These are phyloP conservation scores for Channallabes apus DNA, from an alignment of 2,797 vertebrate species.

Conservation along the genomic window DNA sequence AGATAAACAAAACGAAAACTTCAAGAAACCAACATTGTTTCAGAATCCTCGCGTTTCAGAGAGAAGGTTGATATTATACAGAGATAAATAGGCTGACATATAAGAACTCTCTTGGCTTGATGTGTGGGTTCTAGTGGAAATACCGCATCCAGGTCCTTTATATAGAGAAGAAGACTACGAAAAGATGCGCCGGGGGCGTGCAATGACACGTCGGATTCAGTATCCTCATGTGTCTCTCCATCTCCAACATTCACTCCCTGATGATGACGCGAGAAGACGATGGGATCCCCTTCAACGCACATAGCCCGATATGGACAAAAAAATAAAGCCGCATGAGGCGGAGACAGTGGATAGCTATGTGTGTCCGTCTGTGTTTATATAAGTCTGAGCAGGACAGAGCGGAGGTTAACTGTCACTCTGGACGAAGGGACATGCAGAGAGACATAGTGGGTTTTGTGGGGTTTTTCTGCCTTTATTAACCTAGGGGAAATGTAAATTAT, in stretches of 20 bases:
- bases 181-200: conserved; percentile 48
- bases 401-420: conserved; percentile 3
- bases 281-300: conserved; percentile 60
- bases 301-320: conserved; percentile 71
- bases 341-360: conserved; percentile 50
- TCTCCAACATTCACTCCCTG: conserved; percentile 44
- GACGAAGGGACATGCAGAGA: neutral
- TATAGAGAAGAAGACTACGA: conserved; percentile 49
- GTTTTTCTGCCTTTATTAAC: neutral
- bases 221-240: conserved; percentile 30
- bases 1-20: neutral
- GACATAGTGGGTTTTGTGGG: neutral
- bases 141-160: conserved; percentile 39
- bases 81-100: neutral
- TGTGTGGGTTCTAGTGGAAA: conserved; percentile 44
- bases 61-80: neutral
- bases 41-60: neutral
- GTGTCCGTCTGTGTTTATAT: conserved; percentile 19
- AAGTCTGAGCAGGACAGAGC: conserved; percentile 1
- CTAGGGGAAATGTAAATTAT: too few species aligned
- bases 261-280: conserved; percentile 61
- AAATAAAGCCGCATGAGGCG: conserved; percentile 46
- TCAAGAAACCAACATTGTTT: conserved; percentile 30
- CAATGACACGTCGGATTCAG: conserved; percentile 36
- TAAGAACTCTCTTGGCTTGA: neutral